Evolutionary conservation across 2,888 invertebrate species (phyloP).

Genomic region (Carpatolechia fugitivella): DNA sequence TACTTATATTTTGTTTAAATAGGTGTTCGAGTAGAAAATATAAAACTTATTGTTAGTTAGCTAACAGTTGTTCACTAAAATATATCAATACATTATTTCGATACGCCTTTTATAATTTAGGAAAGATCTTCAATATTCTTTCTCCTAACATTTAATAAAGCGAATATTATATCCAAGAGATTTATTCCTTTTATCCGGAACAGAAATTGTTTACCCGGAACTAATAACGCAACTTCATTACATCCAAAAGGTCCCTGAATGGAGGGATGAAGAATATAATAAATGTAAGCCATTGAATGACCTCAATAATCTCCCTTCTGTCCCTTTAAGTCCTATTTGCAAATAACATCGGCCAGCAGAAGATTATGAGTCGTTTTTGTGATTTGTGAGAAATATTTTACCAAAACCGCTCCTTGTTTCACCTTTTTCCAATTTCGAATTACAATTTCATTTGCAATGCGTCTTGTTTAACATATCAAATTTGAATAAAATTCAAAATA

Average conservation of each 20-base stretch:
- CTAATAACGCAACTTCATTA: slow-evolving; percentile 47
- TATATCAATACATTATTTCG: too few species aligned
- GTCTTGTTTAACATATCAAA: too few species aligned
- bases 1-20: too few species aligned
- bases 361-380: neutral
- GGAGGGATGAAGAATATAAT: slow-evolving; percentile 29
- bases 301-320: neutral
- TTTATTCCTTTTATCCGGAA: neutral
- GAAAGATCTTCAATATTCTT: neutral
- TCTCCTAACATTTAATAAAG: neutral
- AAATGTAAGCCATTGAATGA: slow-evolving; percentile 12
- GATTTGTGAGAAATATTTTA: neutral
- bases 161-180: neutral
- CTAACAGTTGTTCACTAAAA: neutral
- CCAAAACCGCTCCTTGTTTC: neutral
- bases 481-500: too few species aligned
- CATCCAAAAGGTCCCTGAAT: slow-evolving; percentile 34
- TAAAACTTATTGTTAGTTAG: too few species aligned
- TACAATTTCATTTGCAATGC: too few species aligned
- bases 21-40: too few species aligned
- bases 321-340: neutral
- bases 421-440: neutral
- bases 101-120: neutral
- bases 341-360: neutral
- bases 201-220: slow-evolving; percentile 40